Conservation (phyloP, 1,140 invertebrate species). For the Ceratina australensis region DNA sequence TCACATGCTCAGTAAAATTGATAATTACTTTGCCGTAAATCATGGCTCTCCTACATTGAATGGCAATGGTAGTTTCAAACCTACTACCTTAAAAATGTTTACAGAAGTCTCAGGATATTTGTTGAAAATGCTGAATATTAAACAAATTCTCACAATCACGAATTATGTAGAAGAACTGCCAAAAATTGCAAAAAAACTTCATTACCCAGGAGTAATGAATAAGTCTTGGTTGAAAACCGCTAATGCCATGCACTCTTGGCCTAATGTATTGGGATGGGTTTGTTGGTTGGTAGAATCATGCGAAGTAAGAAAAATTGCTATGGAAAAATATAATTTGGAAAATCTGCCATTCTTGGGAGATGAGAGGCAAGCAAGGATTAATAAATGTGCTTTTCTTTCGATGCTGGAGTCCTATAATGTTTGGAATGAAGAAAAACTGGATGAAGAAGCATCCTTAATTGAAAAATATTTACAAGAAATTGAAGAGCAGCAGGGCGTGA, state of each 20-base stretch:
- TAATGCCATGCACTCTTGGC: constrained; percentile 81
- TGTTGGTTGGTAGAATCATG: constrained; percentile 79
- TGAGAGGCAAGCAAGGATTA: constrained; percentile 52
- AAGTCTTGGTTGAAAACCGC: constrained; percentile 83
- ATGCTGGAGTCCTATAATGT: constrained; percentile 63
- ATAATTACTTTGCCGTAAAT: constrained; percentile 66
- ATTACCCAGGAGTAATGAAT: constrained; percentile 80
- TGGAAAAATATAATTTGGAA: constrained; percentile 58
- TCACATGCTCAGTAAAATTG: constrained; percentile 69
- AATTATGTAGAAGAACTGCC: constrained; percentile 79
- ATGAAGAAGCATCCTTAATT: constrained; percentile 63
- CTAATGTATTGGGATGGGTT: constrained; percentile 80
- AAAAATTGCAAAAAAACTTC: constrained; percentile 78
- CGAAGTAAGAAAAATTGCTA: constrained; percentile 66
- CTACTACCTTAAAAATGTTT: constrained; percentile 73
- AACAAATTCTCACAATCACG: constrained; percentile 58
- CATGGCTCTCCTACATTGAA: constrained; percentile 66
- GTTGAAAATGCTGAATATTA: constrained; percentile 63
- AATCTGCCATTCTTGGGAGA: constrained; percentile 61
- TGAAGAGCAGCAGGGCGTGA: constrained; percentile 56
- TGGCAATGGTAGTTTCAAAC: constrained; percentile 69
- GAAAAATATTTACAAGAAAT: constrained; percentile 61
- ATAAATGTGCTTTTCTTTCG: constrained; percentile 52
- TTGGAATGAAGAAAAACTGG: constrained; percentile 69
- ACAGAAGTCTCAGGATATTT: constrained; percentile 67